Conservation (phyloP, 2,113 vertebrate species). For the Apteryx mantelli region DNA sequence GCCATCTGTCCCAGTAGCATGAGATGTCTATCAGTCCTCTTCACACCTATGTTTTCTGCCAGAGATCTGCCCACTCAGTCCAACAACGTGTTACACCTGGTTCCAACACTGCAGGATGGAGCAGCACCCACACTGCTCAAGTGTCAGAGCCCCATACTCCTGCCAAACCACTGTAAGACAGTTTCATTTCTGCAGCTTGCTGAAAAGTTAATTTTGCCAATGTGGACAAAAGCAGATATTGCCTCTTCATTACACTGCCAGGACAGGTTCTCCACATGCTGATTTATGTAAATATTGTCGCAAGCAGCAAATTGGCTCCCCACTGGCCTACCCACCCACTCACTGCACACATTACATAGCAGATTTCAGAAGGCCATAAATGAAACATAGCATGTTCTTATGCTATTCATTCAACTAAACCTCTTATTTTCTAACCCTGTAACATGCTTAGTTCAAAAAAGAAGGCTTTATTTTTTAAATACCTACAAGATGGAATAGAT, state of each 20-base stretch:
- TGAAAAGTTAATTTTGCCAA: background rate
- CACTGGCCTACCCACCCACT: background rate
- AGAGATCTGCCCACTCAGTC: conserved; percentile 28
- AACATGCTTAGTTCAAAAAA: background rate
- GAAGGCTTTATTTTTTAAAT: conserved; percentile 7
- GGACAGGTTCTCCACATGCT: background rate
- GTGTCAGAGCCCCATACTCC: accelerated
- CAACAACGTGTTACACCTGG: accelerated
- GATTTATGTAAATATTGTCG: background rate
- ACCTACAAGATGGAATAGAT: conserved; percentile 6
- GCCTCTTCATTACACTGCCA: background rate
- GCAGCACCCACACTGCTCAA: background rate
- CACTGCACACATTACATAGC: background rate
- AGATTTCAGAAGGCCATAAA: background rate
- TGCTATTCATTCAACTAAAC: background rate
- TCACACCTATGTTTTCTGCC: background rate
- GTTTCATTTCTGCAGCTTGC: accelerated
- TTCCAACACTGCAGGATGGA: accelerated
- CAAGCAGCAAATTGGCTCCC: background rate
- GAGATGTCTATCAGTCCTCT: background rate
- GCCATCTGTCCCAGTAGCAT: conserved; percentile 34
- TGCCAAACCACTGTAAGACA: background rate
- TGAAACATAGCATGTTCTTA: background rate
- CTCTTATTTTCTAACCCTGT: conserved; percentile 10
- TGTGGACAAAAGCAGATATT: background rate